Base-by-base conservation (phyloP, 2,888 invertebrate genomes). In the Drosophila mayaguana region DNA sequence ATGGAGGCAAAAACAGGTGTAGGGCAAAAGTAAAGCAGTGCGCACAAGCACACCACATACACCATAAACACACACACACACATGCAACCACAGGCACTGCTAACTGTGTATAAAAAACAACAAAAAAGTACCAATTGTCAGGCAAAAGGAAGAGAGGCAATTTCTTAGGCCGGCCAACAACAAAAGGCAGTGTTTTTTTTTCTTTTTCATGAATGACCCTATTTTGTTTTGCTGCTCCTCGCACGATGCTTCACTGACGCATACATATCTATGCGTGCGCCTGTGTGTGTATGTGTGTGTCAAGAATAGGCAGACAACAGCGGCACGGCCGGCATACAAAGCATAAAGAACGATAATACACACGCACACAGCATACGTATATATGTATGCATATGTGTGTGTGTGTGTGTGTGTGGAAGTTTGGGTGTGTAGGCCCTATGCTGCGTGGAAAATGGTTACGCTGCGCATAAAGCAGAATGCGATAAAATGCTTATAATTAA, bases 301-400 rank as follows among this genome's bases (percentile, higher is more conserved):
- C 60, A 69, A 83, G 85, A 85, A 83, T 79, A 81, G 85, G 73
- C 83, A 66, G 65, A 76, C 63, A 70, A 65, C 40, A 60, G 56
- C 76, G 56, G 78, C 66, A 65, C 68, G 75, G 78, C 83, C 83
- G 81, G 86, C 78, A 80, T 57, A 80, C 80, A 83, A 77, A 81
- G 80, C 80, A 83, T 81, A 81, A 80, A 77, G 83, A 81, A 81
- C 77, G 86, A 81, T 85, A 81, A 80, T 80, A 79, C 65, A 81
- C 57, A 83, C 63, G 51, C 63, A 51, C 34, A 60, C 22, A 59
- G 62, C 63, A 56, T 54, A 59, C 38, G 61, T 54, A 46, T 50
- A 59, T 36, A 56, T 32, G 61, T 38, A 43, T 25, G 63, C 22
- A 3, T 9, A 48, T 48, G 56, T 59, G 65, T 38, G 55, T 65